Percentiles rank a stretch among this genome's conserved stretches.
Conservation (phyloP, 2,113 vertebrate species). For the Symphodus melops region DNA sequence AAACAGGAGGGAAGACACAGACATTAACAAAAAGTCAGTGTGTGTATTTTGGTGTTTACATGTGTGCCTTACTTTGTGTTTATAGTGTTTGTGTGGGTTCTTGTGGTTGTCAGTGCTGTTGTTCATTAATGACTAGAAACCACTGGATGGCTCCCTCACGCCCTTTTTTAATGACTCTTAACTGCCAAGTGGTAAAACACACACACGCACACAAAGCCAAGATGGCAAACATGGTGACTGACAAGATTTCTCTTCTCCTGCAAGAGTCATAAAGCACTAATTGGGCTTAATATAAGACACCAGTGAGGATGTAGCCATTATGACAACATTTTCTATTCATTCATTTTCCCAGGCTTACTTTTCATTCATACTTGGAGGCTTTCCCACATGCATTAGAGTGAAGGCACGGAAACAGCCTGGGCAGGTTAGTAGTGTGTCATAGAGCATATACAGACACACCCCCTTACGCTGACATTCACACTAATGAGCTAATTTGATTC, state of each 20-base stretch:
- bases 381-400: conserved; percentile 28
- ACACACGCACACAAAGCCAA: conserved; percentile 57
- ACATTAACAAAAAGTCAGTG: conserved; percentile 57
- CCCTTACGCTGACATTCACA: conserved; percentile 42
- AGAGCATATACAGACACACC: conserved; percentile 44
- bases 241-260: conserved; percentile 71
- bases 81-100: conserved; percentile 50
- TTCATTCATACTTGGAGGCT: conserved; percentile 14
- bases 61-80: conserved; percentile 57
- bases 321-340: conserved; percentile 42
- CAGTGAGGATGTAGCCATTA: conserved; percentile 43
- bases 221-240: conserved; percentile 70
- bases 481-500: conserved; percentile 56
- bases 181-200: conserved; percentile 72
- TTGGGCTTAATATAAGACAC: conserved; percentile 43
- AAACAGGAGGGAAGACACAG: conserved; percentile 30
- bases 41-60: conserved; percentile 42
- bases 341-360: conserved; percentile 41
- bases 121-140: conserved; percentile 74
- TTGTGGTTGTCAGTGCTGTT: conserved; percentile 68
- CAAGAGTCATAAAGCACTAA: conserved; percentile 49
- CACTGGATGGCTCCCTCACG: conserved; percentile 68
- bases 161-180: conserved; percentile 79
- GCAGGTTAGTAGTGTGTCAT: conserved; percentile 40
- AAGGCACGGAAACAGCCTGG: conserved; percentile 55